phyloP scores from a whole-genome alignment of 2,797 vertebrate species.

The Crypturellus tataupa region DNA sequence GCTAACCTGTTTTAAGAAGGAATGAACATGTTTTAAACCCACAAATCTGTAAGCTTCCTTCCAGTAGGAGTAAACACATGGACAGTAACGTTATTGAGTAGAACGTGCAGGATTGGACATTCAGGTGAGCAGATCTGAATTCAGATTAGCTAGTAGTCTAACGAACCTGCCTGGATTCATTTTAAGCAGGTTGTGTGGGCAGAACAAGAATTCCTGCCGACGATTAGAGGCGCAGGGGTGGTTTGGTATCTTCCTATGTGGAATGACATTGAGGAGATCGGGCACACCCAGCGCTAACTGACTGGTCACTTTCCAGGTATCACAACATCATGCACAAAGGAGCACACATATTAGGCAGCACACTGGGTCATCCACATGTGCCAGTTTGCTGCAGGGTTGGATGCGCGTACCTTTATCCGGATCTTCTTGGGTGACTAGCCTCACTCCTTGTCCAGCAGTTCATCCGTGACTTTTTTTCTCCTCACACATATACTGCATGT shows the following conservation, averaged over 20 bases:
- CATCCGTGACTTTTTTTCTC: not conserved
- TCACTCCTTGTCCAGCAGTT: not conserved
- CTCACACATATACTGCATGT: not conserved
- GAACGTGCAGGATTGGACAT: not conserved
- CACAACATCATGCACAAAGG: not conserved
- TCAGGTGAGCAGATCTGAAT: not conserved
- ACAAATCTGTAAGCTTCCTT: not conserved
- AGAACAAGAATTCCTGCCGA: fast-evolving
- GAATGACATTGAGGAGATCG: not conserved
- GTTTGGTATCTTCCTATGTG: not conserved
- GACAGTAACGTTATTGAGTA: not conserved
- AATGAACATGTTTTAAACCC: not conserved
- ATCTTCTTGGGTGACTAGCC: not conserved
- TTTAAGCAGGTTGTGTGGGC: not conserved
- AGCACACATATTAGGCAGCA: not conserved
- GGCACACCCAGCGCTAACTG: not conserved
- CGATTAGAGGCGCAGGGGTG: not conserved
- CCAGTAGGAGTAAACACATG: fast-evolving
- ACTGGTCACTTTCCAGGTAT: not conserved
- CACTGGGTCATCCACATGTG: not conserved
- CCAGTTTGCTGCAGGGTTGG: not conserved
- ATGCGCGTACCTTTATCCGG: not conserved
- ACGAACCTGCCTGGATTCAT: not conserved
- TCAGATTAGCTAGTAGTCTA: not conserved
- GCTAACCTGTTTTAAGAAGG: not conserved